These are phyloP conservation scores for Zosterops hypoxanthus DNA, from an alignment of 2,113 vertebrate genomes.

Conservation along the genomic window DNA sequence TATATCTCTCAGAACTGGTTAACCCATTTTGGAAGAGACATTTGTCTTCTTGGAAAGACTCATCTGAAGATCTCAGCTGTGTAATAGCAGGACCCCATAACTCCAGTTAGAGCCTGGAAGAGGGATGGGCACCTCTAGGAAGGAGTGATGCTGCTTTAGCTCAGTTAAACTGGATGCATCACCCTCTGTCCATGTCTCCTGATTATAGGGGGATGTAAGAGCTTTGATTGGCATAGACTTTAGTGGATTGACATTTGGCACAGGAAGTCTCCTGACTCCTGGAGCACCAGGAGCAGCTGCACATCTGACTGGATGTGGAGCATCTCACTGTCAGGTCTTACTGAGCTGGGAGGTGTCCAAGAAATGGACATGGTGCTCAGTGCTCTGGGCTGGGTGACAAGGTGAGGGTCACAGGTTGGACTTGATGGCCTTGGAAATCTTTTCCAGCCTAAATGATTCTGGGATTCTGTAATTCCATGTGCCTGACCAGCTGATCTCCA, in stretches of 20 bases:
- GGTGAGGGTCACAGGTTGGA: neutral
- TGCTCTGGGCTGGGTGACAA: neutral
- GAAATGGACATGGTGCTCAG: neutral
- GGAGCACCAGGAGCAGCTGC: neutral
- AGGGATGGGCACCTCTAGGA: neutral
- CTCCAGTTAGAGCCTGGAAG: neutral
- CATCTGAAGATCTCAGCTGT: neutral
- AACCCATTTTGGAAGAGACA: neutral
- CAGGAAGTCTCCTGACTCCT: neutral
- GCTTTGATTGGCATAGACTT: neutral
- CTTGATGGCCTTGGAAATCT: neutral
- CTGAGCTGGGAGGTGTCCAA: neutral
- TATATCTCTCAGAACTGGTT: neutral
- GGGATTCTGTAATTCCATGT: neutral
- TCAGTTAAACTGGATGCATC: neutral
- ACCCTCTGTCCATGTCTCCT: neutral
- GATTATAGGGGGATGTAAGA: neutral
- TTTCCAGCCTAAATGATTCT: neutral
- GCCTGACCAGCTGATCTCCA: neutral
- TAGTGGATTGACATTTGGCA: neutral
- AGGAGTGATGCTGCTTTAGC: neutral
- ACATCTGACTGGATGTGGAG: no score
- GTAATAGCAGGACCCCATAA: neutral
- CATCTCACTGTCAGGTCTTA: rapidly evolving
- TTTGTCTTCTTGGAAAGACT: neutral